These are phyloP conservation scores for Lasioglossum albipes DNA, from an alignment of 1,140 invertebrate genomes.

Conservation along the genomic window DNA sequence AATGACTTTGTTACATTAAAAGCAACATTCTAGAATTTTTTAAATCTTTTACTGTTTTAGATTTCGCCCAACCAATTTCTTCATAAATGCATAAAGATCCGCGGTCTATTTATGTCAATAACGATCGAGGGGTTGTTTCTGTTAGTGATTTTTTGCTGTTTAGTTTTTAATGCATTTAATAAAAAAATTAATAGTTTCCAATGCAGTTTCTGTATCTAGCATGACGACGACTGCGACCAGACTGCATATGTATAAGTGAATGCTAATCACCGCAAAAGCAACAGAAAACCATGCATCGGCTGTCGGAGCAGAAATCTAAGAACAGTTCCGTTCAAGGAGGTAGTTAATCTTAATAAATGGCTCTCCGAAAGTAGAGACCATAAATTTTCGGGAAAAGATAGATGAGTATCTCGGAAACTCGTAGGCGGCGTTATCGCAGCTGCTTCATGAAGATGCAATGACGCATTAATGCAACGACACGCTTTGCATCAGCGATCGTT, in stretches of 20 bases:
- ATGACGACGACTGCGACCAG: background rate
- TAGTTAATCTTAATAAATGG: conserved; percentile 46
- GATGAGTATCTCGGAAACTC: conserved; percentile 35
- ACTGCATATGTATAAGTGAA: background rate
- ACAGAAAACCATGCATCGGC: background rate
- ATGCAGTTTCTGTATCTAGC: background rate
- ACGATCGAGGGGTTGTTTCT: no score
- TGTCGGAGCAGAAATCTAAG: background rate
- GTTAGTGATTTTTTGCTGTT: no score
- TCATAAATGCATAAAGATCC: no score
- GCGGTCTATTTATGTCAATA: no score
- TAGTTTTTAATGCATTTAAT: no score
- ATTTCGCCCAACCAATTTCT: no score
- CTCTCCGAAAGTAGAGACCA: conserved; percentile 23
- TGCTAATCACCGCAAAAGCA: background rate
- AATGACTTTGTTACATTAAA: no score
- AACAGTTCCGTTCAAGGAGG: background rate
- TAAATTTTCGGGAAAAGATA: conserved; percentile 43
- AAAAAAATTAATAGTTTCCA: background rate
- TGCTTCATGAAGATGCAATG: conserved; percentile 46
- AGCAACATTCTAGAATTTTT: no score
- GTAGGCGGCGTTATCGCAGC: conserved; percentile 45
- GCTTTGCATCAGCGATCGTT: conserved; percentile 40
- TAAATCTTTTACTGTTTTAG: no score
- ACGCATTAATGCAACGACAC: conserved; percentile 49